Base-by-base conservation (phyloP, 23 tunicate species). In the Halocynthia aurantium region DNA sequence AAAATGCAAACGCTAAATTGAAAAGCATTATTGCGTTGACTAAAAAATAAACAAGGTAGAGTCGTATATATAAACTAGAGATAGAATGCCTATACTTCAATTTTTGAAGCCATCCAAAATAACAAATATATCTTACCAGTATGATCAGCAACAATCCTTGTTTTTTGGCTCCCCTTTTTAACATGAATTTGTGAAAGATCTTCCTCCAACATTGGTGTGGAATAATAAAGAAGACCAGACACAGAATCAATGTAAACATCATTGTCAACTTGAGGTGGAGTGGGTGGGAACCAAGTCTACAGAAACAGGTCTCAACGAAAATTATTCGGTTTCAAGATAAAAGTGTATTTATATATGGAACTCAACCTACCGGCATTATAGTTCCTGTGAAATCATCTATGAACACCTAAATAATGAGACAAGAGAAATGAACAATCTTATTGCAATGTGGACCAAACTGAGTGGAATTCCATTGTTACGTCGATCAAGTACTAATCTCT, bases 201-300 rank as follows among this genome's bases (percentile, higher is more conserved):
- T 20, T 83, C 86, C 49, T 86, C 92, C 11, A 75, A 10, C 82
- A 88, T 81, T 49, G 83, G 80, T 8, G 51, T 55, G 15, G 83
- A 58, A 54, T 52, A 49, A 69, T 92, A 92, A 12, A 92, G 84
- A 7, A 86, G 62, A 57, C 52, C 51, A 71, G 51, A 51, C 21
- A 76, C 52, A 6, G 77, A 71, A 62, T 92, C 98, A 22, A 86
- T 50, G 75, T 92, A 92, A 52, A 77, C 51, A 50, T 86, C 91
- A 52, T 67, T 73, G 52, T 92, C 98, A 60, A 82, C 98, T 22
- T 80, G 88, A 21, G 98, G 98, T 8, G 98, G 98, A 10, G 98
- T 92, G 6, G 98, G 98, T 8, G 98, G 98, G 55, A 74, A 66
- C 98, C 98, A 92, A 7, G 80, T 78, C 98, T 92, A 65, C 13